Evolutionary conservation across 2,888 invertebrate species (phyloP).

Genomic region (Plebejus anna): DNA sequence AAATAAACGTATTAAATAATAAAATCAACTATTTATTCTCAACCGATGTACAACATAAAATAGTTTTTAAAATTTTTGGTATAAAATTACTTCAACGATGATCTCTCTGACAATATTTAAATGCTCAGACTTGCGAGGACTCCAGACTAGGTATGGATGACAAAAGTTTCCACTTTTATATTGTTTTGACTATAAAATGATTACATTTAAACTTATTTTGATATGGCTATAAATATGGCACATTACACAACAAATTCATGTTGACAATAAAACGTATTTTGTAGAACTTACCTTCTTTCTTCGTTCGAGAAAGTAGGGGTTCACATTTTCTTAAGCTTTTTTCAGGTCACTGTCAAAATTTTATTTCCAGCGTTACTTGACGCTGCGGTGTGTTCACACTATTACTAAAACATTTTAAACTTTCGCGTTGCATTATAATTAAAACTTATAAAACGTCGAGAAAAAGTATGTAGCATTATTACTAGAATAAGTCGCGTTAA

Average conservation of each 20-base stretch:
- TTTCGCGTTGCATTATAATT: too few species aligned
- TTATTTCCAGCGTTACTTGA: neutral
- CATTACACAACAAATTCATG: neutral
- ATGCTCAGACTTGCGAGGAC: too few species aligned
- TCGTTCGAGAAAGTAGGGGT: neutral
- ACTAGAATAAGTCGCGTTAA: too few species aligned
- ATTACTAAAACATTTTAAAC: too few species aligned
- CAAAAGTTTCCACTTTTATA: neutral
- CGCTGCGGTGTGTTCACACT: too few species aligned
- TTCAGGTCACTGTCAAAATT: neutral
- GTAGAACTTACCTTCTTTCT: neutral
- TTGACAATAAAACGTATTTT: neutral
- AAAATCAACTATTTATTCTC: conserved; percentile 14
- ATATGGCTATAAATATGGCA: neutral
- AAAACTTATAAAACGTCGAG: too few species aligned
- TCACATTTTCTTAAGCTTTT: neutral
- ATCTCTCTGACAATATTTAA: conserved; percentile 1
- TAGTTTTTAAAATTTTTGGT: conserved; percentile 41
- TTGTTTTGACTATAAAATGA: neutral
- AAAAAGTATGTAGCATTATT: too few species aligned
- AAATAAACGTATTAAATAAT: conserved; percentile 18
- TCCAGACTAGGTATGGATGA: neutral
- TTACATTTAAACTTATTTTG: neutral
- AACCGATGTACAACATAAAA: conserved; percentile 8
- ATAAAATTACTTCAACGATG: conserved; percentile 45